Conservation (phyloP, 2,888 invertebrate species). For the Chrysolina americana region DNA sequence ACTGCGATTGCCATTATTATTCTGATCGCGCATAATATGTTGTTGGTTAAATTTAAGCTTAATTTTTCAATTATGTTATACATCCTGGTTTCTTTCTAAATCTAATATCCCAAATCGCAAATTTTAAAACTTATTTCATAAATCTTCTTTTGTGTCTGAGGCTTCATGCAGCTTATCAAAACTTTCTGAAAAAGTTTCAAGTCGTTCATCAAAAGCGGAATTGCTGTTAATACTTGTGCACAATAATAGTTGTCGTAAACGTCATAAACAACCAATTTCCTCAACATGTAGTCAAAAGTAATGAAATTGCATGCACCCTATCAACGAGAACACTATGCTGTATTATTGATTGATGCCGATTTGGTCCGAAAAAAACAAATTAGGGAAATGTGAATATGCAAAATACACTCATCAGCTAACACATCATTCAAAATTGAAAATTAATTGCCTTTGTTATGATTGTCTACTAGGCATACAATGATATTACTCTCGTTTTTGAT, state of each 20-base stretch:
- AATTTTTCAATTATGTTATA: too few relatives aligned
- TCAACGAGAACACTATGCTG: not conserved
- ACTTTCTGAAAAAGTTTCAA: too few relatives aligned
- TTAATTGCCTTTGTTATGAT: not conserved
- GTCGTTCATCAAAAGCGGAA: not conserved
- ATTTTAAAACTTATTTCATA: too few relatives aligned
- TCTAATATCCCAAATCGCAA: too few relatives aligned
- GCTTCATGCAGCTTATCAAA: too few relatives aligned
- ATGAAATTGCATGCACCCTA: not conserved
- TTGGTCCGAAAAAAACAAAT: not conserved
- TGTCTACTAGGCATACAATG: not conserved
- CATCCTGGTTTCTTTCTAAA: too few relatives aligned
- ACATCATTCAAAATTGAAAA: not conserved
- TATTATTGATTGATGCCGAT: not conserved
- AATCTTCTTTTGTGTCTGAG: too few relatives aligned
- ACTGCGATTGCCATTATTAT: too few relatives aligned
- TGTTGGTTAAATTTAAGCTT: too few relatives aligned
- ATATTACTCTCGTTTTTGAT: too few relatives aligned
- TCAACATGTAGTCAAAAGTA: not conserved
- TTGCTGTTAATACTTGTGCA: not conserved
- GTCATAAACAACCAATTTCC: not conserved
- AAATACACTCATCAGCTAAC: not conserved
- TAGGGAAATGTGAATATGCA: constrained; percentile 4
- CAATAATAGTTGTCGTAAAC: not conserved
- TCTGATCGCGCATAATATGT: too few relatives aligned